Percentiles rank a stretch among this genome's conserved stretches.
These are phyloP conservation scores for Cyclophora albipunctata DNA, from an alignment of 2,888 invertebrate genomes.

Conservation along the genomic window DNA sequence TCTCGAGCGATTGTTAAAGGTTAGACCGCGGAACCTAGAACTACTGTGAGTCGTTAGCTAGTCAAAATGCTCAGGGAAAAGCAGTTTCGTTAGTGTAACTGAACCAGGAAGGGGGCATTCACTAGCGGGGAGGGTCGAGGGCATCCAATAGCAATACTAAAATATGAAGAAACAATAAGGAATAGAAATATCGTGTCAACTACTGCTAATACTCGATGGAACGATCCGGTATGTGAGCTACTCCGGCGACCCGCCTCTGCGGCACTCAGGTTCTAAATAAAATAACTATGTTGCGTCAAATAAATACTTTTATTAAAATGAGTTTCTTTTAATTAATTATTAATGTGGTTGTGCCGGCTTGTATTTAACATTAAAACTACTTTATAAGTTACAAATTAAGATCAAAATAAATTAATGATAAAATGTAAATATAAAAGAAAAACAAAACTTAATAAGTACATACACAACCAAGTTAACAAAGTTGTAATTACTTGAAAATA, in stretches of 20 bases:
- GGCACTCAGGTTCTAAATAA: constrained; percentile 48
- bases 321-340: constrained; percentile 45
- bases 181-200: constrained; percentile 55
- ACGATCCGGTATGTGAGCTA: constrained; percentile 72
- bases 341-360: constrained; percentile 65
- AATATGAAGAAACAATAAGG: constrained; percentile 43
- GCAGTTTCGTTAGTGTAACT: constrained; percentile 66
- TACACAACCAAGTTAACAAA: constrained; percentile 71
- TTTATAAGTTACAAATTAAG: constrained; percentile 56
- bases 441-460: constrained; percentile 73
- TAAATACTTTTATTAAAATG: constrained; percentile 71
- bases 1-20: constrained; percentile 16
- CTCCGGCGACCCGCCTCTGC: constrained; percentile 30
- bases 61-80: constrained; percentile 27
- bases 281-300: constrained; percentile 58
- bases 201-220: constrained; percentile 48
- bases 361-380: constrained; percentile 59
- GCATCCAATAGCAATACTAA: constrained; percentile 70
- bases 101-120: constrained; percentile 62
- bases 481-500: constrained; percentile 31
- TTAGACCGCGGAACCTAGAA: constrained; percentile 6
- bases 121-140: constrained; percentile 65
- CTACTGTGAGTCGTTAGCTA: constrained; percentile 26
- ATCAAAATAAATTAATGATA: constrained; percentile 50
- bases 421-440: constrained; percentile 41